These are phyloP conservation scores for Piscicola geometra DNA, from an alignment of 2,888 invertebrate species.

Conservation along the genomic window DNA sequence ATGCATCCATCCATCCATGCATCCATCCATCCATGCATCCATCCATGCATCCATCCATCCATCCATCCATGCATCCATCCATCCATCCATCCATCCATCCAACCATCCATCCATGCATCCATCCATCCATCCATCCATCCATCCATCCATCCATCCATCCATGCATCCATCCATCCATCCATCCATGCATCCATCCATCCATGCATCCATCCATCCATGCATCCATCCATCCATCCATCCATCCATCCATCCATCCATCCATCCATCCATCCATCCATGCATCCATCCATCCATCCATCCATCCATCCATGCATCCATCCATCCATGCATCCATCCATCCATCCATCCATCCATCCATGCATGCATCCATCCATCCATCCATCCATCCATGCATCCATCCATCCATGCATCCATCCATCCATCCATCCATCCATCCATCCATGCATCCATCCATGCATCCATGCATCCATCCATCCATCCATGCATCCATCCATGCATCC, in stretches of 20 bases:
- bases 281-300: slow-evolving; percentile 20
- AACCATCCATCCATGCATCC: too few species aligned
- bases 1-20: too few species aligned
- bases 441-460: background rate
- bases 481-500: too few species aligned
- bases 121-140: too few species aligned
- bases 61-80: too few species aligned
- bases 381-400: background rate
- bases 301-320: background rate
- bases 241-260: slow-evolving; percentile 21
- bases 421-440: slow-evolving; percentile 11
- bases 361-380: background rate
- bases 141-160: too few species aligned
- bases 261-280: slow-evolving; percentile 24
- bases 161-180: too few species aligned
- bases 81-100: too few species aligned
- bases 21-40: too few species aligned
- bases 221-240: slow-evolving; percentile 23
- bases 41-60: too few species aligned
- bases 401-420: slow-evolving; percentile 23
- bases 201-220: slow-evolving; percentile 21
- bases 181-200: too few species aligned
- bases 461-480: background rate
- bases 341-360: background rate
- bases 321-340: background rate